Evolutionary conservation across 2,113 vertebrate genomes (phyloP), one percentile per base, ranked within the genome.

Genomic region (Brachypteracias leptosomus): DNA sequence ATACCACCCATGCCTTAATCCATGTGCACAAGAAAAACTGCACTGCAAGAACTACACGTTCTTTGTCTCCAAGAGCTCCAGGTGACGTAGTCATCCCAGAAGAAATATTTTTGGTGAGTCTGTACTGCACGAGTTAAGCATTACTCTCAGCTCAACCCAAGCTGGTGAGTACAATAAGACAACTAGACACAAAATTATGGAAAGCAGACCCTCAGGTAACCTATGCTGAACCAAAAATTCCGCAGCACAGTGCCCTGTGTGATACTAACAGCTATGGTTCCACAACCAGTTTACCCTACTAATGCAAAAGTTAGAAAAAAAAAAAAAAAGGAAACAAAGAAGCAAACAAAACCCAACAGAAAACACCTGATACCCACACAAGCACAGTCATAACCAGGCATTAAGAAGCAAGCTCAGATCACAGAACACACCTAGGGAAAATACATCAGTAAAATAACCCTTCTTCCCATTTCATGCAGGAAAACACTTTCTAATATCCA

Each of bases 291-390:
- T 17, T 51, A 35, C 11, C 25, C n/a, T 26, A 85, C 11, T 17
- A 0, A 0, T 7, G 11, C n/a, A 55, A 76, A 85, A 81, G 54
- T 0, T 44, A 20, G 0, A 0, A 3, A 11, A 19, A 24, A 19
- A 8, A 13, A 4, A 13, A 16, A 12, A 47, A 31, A 25, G n/a
- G n/a, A n/a, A 16, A 11, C 13, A n/a, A n/a, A n/a, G n/a, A n/a
- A n/a, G n/a, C n/a, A n/a, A n/a, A n/a, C n/a, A n/a, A n/a, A n/a
- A n/a, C n/a, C n/a, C n/a, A 24, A 54, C 10, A 38, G 20, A 63
- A 26, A 10, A 46, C 36, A 87, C 22, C 29, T 1, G 2, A 59
- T 29, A 81, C 1, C 58, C 31, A 52, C 35, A 71, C 9, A 63
- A 52, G 18, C 44, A 68, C 20, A 35, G 9, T 13, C 40, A 29